Conservation (phyloP, 2,797 vertebrate genomes). For the Macrochelys suwanniensis region DNA sequence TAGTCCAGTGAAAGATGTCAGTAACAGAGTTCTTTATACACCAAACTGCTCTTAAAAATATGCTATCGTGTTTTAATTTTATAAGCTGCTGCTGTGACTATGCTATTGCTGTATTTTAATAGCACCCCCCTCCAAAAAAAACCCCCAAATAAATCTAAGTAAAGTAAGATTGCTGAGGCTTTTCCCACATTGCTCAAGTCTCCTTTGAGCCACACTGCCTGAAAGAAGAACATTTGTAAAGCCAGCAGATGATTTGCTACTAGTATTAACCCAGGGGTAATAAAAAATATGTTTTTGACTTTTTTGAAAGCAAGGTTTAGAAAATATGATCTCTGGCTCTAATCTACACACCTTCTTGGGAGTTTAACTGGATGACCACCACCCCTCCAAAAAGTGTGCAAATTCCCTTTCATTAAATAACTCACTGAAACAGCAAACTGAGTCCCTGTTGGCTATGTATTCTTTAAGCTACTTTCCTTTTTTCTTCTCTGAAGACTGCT, state of each 20-base stretch:
- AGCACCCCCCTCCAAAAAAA: neutral
- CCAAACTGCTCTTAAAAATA: rapidly evolving
- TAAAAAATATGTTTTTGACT: constrained; percentile 21
- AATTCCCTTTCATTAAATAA: constrained; percentile 10
- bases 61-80: neutral
- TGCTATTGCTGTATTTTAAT: neutral
- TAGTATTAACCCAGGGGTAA: constrained; percentile 15
- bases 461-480: neutral
- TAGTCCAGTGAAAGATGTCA: neutral
- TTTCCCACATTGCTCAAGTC: neutral
- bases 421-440: neutral
- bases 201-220: neutral
- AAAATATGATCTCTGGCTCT: constrained; percentile 19
- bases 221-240: neutral
- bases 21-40: neutral
- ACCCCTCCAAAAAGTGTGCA: neutral
- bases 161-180: neutral
- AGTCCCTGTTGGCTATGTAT: neutral
- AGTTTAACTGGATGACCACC: constrained; percentile 20
- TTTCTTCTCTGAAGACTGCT: neutral
- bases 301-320: constrained; percentile 30
- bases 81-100: neutral
- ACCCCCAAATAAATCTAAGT: rapidly evolving
- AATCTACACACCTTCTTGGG: neutral
- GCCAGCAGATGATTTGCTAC: constrained; percentile 2